Conservation (phyloP, 2,797 vertebrate species). For the Coregonus sp. region DNA sequence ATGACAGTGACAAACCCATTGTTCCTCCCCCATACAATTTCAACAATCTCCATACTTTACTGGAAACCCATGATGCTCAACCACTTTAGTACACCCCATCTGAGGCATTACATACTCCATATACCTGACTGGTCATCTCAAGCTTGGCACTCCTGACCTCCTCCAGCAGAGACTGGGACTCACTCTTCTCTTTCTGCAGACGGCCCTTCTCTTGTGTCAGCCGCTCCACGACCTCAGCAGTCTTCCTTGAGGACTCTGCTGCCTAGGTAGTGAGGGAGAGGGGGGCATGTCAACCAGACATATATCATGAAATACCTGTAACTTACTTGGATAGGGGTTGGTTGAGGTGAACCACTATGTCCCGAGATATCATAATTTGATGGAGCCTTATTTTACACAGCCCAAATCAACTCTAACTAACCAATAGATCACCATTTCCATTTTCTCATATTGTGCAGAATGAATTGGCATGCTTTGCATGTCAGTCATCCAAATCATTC, state of each 20-base stretch:
- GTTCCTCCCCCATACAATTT: background rate
- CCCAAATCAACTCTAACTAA: background rate
- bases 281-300: conserved; percentile 11
- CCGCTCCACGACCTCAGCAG: conserved; percentile 80
- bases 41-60: background rate
- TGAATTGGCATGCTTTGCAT: conserved; percentile 48
- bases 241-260: conserved; percentile 78
- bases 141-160: conserved; percentile 76
- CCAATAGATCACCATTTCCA: too few species aligned
- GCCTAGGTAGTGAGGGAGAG: conserved; percentile 67
- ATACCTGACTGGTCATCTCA: conserved; percentile 84
- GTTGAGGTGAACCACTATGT: background rate
- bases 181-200: conserved; percentile 81
- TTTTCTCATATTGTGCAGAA: conserved; percentile 7
- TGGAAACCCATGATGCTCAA: background rate
- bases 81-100: too few species aligned
- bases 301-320: background rate
- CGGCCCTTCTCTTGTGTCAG: conserved; percentile 81
- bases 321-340: conserved; percentile 1
- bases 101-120: background rate
- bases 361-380: conserved; percentile 1
- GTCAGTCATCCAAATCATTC: conserved; percentile 16
- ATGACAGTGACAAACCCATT: background rate
- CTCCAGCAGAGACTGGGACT: conserved; percentile 76
- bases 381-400: conserved; percentile 5